A percentile compares a stretch with the other conserved stretches of the same genome.
Conservation (phyloP, 2,797 vertebrate species). For the Tauraco hartlaubi region DNA sequence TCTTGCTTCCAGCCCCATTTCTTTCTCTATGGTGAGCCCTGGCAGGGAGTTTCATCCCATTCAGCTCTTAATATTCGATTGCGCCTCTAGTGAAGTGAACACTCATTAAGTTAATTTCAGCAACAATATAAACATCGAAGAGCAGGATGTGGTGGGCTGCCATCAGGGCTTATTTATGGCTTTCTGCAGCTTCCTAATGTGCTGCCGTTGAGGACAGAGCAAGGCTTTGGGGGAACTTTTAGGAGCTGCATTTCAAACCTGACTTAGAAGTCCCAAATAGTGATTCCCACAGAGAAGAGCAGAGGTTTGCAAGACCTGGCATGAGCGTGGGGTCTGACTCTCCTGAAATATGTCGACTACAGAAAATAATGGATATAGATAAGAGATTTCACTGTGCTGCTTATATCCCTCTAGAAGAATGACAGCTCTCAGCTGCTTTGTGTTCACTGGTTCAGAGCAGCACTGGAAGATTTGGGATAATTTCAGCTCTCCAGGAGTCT, state of each 20-base stretch:
- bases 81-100: not conserved
- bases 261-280: not conserved
- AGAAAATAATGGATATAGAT: not conserved
- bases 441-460: not conserved
- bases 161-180: not conserved
- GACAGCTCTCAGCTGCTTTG: not conserved
- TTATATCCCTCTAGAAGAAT: not conserved
- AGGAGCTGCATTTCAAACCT: not conserved
- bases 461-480: not conserved
- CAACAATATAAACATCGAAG: not conserved
- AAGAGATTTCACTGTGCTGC: not conserved
- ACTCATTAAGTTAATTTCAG: conserved; percentile 23
- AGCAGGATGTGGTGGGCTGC: not conserved
- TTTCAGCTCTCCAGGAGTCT: not conserved
- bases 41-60: conserved; percentile 7
- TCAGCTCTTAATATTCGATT: conserved; percentile 32
- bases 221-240: not conserved
- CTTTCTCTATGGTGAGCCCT: not conserved
- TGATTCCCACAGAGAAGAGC: not conserved
- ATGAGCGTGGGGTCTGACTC: not conserved
- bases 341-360: accelerated
- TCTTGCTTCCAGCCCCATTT: not conserved
- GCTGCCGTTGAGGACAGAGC: not conserved
- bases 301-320: not conserved
- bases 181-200: not conserved